Conservation (phyloP, 2,797 vertebrate genomes). For the Sebastes kiyomatsui region DNA sequence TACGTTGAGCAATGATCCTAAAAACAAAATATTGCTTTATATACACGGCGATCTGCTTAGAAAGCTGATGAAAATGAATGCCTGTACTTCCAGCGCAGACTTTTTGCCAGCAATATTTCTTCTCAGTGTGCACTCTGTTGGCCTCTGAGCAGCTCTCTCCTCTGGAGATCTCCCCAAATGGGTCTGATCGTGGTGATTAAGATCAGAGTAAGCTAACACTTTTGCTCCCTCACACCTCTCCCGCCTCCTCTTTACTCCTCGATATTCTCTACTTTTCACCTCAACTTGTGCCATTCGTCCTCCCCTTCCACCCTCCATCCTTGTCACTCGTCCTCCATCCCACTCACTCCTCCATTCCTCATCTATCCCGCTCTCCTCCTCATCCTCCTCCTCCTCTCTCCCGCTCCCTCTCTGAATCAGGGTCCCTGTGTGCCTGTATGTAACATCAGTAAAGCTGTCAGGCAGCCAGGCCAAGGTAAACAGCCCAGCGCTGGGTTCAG, state of each 20-base stretch:
- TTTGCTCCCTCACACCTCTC: constrained; percentile 55
- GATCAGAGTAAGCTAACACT: constrained; percentile 86
- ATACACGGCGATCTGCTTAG: constrained; percentile 62
- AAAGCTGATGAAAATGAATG: constrained; percentile 73
- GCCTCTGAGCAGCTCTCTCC: constrained; percentile 59
- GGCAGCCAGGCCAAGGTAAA: constrained; percentile 97
- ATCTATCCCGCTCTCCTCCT: constrained; percentile 43
- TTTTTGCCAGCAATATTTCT: constrained; percentile 68
- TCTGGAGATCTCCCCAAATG: constrained; percentile 74
- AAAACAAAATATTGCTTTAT: constrained; percentile 73
- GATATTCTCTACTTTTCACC: constrained; percentile 42
- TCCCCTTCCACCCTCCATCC: constrained; percentile 31
- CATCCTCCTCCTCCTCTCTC: constrained; percentile 61
- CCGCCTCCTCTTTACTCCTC: constrained; percentile 27
- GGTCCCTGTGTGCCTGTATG: constrained; percentile 96
- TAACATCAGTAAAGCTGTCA: constrained; percentile 99
- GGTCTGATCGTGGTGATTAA: constrained; percentile 88
- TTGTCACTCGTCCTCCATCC: constrained; percentile 38
- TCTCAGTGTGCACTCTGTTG: constrained; percentile 58
- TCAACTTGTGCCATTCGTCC: constrained; percentile 53
- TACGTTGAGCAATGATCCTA: constrained; percentile 55
- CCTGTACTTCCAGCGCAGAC: constrained; percentile 68
- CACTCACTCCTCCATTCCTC: constrained; percentile 47
- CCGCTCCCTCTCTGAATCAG: constrained; percentile 76
- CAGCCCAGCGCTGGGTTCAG: constrained; percentile 95